phyloP scores from a whole-genome alignment of 2,797 vertebrate species.

The Microtus agrestis region DNA sequence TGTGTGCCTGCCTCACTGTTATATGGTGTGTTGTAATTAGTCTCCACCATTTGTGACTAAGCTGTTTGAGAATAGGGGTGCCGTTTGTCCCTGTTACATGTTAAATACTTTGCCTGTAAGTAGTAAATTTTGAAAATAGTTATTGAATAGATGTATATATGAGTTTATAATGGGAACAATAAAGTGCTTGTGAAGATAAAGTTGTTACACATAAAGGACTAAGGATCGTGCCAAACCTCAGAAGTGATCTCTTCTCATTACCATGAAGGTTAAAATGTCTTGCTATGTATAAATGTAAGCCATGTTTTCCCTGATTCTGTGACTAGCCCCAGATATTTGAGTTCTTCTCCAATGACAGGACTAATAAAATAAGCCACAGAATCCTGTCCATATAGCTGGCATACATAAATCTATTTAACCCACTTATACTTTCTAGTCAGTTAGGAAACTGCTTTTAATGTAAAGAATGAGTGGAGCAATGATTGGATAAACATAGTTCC shows the following conservation, averaged over 20 bases:
- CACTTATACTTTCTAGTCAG: slow-evolving; percentile 50
- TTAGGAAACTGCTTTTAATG: slow-evolving; percentile 60
- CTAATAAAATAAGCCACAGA: slow-evolving; percentile 30
- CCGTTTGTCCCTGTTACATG: background rate
- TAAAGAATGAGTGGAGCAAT: slow-evolving; percentile 46
- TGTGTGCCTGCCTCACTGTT: background rate
- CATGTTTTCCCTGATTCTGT: background rate
- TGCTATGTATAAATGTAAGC: background rate
- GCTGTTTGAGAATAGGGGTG: background rate
- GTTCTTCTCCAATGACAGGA: background rate
- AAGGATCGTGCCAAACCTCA: slow-evolving; percentile 15
- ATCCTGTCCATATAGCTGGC: slow-evolving; percentile 15
- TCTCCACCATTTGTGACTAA: background rate
- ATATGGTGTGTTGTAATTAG: background rate
- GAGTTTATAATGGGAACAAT: slow-evolving; percentile 29
- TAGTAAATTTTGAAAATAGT: slow-evolving; percentile 49
- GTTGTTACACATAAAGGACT: background rate
- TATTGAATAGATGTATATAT: slow-evolving; percentile 35
- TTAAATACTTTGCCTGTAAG: background rate
- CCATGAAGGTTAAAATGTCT: background rate
- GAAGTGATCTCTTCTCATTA: slow-evolving; percentile 33
- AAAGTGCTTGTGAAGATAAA: slow-evolving; percentile 38
- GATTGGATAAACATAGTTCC: slow-evolving; percentile 50
- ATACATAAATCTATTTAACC: slow-evolving; percentile 38
- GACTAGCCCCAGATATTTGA: slow-evolving; percentile 46